Percentiles rank a stretch among this genome's conserved stretches.
Evolutionary conservation across 2,113 vertebrate genomes (phyloP).

Genomic region (Leptobrachium ailaonicum): DNA sequence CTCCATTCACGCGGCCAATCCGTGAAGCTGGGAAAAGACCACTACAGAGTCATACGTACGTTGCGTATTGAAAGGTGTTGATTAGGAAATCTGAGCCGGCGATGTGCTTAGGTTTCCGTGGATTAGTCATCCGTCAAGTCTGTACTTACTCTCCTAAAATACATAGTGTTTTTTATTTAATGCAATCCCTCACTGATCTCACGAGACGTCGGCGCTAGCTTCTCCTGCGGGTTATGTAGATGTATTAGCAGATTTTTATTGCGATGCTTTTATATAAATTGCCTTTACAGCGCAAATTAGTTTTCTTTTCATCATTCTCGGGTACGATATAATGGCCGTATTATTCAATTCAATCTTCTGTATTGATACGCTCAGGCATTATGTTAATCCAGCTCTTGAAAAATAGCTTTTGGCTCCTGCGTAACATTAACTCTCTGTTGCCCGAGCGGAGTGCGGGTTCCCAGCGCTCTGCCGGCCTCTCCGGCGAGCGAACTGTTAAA

Average conservation of each 20-base stretch:
- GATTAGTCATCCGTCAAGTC: not conserved
- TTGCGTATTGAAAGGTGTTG: constrained; percentile 29
- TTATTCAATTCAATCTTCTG: constrained; percentile 40
- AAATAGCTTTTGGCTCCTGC: constrained; percentile 39
- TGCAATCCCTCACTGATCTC: not conserved
- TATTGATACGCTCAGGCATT: constrained; percentile 40
- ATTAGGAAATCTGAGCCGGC: constrained; percentile 20
- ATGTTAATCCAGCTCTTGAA: constrained; percentile 42
- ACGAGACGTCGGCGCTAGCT: not conserved
- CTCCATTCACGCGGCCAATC: constrained; percentile 14
- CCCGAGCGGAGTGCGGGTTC: not conserved
- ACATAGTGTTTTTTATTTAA: not conserved
- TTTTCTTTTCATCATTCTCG: constrained; percentile 29
- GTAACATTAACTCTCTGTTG: not conserved
- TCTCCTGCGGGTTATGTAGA: constrained; percentile 22
- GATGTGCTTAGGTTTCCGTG: not conserved
- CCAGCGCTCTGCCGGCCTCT: not conserved
- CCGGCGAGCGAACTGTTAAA: not conserved
- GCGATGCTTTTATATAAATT: constrained; percentile 34
- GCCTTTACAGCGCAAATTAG: constrained; percentile 45
- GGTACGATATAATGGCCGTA: constrained; percentile 35
- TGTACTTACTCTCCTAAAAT: not conserved
- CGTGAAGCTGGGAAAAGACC: not conserved
- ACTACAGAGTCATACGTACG: constrained; percentile 6
- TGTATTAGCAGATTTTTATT: constrained; percentile 22